Evolutionary conservation across 2,797 vertebrate species (phyloP), one percentile per base, ranked within the genome.

Genomic region (Gallinago nigripennis): DNA sequence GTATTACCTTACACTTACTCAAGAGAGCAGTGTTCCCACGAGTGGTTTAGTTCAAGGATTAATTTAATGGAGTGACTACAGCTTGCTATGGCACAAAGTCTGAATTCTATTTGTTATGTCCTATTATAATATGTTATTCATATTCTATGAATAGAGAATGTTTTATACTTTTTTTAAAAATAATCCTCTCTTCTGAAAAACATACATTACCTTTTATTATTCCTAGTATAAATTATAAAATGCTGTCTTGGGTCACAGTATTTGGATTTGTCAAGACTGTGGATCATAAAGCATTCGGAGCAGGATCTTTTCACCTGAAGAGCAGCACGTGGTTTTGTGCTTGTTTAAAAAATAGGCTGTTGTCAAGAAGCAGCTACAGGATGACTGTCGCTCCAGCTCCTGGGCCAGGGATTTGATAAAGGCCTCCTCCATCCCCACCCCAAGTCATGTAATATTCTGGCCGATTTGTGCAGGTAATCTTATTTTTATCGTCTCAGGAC

Each of bases 401-500:
- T 28, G 16, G 30, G 25, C 41, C 23, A 11, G 25, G 18, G 18
- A 17, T 41, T 64, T 16, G 68, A 39, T 28, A 20, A 41, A 45
- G 41, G 48, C 24, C 18, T 20, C 41, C n/a, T 39, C 63, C 43
- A 16, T 20, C 58, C 54, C 25, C 12, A 8, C 16, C 27, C 12
- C 17, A 48, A 5, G 8, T 11, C 16, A 5, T 33, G 5, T 0
- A 3, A 27, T 61, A 43, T 71, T 50, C 35, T 71, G 75, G 8
- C 69, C 37, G 14, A 16, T 78, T 13, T n/a, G 51, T 6, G 10
- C 3, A 1, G 6, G 20, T 41, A 4, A 28, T 54, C 51, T 80
- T 30, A 54, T 1, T 54, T 63, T 45, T 64, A 0, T 58, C 6
- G 1, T 37, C 20, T 68, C 1, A 0, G 20, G 45, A 5, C 50